A percentile compares a stretch with the other conserved stretches of the same genome.
phyloP scores from a whole-genome alignment of 2,797 vertebrate genomes.

The Eulemur rubriventer region DNA sequence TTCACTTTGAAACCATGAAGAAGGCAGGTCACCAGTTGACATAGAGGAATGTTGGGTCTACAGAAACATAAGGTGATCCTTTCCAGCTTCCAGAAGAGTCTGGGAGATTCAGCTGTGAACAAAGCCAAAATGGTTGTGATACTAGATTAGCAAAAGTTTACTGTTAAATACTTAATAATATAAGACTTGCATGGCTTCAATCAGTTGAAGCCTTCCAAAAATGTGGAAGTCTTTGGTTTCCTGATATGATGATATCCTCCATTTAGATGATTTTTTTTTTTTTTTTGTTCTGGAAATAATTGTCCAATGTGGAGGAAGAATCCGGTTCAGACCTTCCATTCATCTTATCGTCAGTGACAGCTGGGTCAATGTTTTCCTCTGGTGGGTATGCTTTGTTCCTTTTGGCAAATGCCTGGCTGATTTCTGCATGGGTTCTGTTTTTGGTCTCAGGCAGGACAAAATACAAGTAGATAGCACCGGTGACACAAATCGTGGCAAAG shows the following conservation, averaged over 20 bases:
- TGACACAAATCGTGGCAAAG: constrained; percentile 89
- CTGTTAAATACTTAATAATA: not conserved
- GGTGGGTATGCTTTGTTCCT: constrained; percentile 88
- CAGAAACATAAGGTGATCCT: accelerated
- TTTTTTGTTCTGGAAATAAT: not conserved
- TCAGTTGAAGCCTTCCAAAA: not conserved
- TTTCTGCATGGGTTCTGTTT: constrained; percentile 94
- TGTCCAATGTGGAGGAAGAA: constrained; percentile 50
- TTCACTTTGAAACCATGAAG: not conserved
- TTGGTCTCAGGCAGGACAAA: constrained; percentile 96
- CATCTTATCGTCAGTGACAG: not conserved
- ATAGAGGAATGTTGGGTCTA: accelerated
- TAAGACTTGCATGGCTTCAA: not conserved
- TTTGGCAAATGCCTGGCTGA: constrained; percentile 94
- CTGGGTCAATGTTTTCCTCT: constrained; percentile 82
- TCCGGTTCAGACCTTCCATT: constrained; percentile 62
- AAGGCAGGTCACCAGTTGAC: accelerated
- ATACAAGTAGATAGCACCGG: constrained; percentile 89
- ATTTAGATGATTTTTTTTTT: constrained; percentile 28
- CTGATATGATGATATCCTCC: not conserved
- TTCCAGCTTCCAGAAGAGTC: not conserved
- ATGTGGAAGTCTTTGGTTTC: not conserved
- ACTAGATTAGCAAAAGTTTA: not conserved
- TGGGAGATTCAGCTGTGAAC: not conserved
- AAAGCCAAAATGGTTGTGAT: not conserved